Base-by-base conservation (phyloP, 2,888 invertebrate genomes). In the Candidula unifasciata region DNA sequence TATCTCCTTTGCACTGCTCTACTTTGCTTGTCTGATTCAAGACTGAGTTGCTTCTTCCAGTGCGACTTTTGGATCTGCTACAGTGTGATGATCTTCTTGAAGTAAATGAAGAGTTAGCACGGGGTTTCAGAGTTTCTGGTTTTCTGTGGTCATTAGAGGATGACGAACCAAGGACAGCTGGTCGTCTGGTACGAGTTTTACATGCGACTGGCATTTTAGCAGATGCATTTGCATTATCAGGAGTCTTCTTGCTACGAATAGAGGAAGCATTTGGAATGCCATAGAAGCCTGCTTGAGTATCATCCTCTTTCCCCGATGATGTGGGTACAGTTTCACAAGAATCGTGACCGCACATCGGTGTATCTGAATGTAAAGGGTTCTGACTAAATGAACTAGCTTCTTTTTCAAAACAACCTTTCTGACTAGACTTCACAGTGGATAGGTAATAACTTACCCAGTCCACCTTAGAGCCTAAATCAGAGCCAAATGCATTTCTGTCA, bases 151-250 rank as follows among this genome's bases (percentile, higher is more conserved):
- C 68, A 33, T 30, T 76, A 16, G 37, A 71, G 35, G 76, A 82
- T 13, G 87, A 83, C 2, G 86, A 85, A 16, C 87, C 87, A 54
- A 86, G 86, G 21, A 87, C 86, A 5, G 85, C 85, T 21, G 87
- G 86, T 24, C 87, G 37, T 21, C 64, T 73, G 37, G 69, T n/a
- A n/a, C 68, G 68, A 64, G 33, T n/a, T 78, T 78, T 64, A 52
- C 16, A 30, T 6, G 18, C 5, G 18, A 27, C 44, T n/a, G 37
- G 33, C 37, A 60, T 82, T 35, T 74, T 71, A 8, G 21, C n/a
- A 8, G 60, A 52, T 69, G 30, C 13, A 27, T 24, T 52, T 13
- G 35, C 33, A 35, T 60, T 64, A 13, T 60, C 71, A n/a, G 44
- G 76, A 37, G 77, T 33, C 3, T 82, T 82, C 27, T 66, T 76